phyloP scores from a whole-genome alignment of 1,140 invertebrate genomes.

The Hestina assimilis region DNA sequence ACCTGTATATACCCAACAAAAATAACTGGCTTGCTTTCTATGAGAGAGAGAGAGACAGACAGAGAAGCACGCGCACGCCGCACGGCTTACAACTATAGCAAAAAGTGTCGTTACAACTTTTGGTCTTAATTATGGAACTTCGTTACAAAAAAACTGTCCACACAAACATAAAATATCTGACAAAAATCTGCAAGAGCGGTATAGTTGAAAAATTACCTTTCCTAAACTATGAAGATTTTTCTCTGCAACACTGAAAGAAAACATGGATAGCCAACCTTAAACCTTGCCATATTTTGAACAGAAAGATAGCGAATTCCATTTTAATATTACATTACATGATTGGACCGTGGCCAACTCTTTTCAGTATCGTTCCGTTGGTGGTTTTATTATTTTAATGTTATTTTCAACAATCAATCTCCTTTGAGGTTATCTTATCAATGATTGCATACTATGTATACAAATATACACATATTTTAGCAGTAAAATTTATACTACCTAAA shows the following conservation, averaged over 20 bases:
- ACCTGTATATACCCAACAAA: too few relatives aligned
- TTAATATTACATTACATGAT: conserved; percentile 12
- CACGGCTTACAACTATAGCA: too few relatives aligned
- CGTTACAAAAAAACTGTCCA: neutral
- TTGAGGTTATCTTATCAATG: neutral
- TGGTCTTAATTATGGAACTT: too few relatives aligned
- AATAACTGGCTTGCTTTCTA: too few relatives aligned
- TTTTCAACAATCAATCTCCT: neutral
- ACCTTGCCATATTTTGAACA: conserved; percentile 8
- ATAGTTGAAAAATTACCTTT: neutral
- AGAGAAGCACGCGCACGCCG: too few relatives aligned
- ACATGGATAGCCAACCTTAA: neutral
- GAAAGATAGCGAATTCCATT: conserved; percentile 9
- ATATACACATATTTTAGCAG: too few relatives aligned
- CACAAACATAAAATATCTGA: neutral
- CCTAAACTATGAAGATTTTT: neutral
- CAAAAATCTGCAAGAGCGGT: neutral
- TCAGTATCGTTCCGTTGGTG: conserved; percentile 5
- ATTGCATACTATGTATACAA: neutral
- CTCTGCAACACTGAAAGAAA: neutral
- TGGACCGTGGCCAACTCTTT: conserved; percentile 9
- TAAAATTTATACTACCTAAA: too few relatives aligned
- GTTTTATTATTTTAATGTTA: conserved; percentile 3
- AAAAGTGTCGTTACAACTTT: too few relatives aligned
- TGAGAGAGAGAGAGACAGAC: too few relatives aligned